Percentiles rank a stretch among this genome's conserved stretches.
Evolutionary conservation across 2,888 invertebrate genomes (phyloP).

Genomic region (Drosophila acutilabella): DNA sequence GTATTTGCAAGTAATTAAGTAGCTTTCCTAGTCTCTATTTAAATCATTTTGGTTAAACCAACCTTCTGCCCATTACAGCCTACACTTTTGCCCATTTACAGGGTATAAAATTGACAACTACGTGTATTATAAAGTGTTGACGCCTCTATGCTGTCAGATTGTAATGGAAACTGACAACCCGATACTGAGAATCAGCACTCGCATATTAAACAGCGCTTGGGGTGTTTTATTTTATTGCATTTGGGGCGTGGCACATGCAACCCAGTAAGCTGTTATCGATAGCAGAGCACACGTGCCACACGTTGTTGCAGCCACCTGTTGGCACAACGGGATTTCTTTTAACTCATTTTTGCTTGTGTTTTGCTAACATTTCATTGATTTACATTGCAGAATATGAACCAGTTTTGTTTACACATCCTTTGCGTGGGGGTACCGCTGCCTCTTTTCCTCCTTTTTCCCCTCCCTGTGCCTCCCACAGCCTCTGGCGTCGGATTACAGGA

Average conservation of each 20-base stretch:
- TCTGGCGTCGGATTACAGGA: conserved; percentile 46
- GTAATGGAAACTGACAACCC: conserved; percentile 55
- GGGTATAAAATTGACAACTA: conserved; percentile 21
- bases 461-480: not conserved
- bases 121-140: conserved; percentile 22
- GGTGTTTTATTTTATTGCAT: not conserved
- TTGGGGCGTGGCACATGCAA: conserved; percentile 32
- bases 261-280: conserved; percentile 33
- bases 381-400: not conserved
- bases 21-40: too few species aligned
- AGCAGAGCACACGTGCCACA: conserved; percentile 44
- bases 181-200: conserved; percentile 37
- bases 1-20: too few species aligned
- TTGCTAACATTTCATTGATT: not conserved
- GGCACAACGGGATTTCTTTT: not conserved
- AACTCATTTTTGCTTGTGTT: not conserved
- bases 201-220: conserved; percentile 59
- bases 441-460: not conserved
- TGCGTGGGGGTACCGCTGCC: not conserved
- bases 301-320: conserved; percentile 47
- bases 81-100: not conserved
- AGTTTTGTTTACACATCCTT: conserved; percentile 36
- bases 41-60: not conserved
- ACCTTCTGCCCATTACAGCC: not conserved
- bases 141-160: conserved; percentile 19